These are phyloP conservation scores for Nudaria mundana DNA, from an alignment of 2,888 invertebrate genomes.

Conservation along the genomic window DNA sequence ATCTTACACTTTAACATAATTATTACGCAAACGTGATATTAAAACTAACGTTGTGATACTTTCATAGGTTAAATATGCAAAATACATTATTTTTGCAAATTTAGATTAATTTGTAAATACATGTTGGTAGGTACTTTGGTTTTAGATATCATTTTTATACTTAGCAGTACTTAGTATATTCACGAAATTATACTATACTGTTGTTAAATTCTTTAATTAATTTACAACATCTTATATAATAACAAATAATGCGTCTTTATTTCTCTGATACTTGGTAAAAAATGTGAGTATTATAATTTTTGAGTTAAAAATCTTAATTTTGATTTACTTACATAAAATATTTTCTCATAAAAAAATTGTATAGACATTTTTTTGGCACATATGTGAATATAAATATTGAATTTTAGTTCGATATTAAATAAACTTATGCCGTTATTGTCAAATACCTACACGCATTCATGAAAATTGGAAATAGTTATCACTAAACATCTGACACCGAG, in stretches of 20 bases:
- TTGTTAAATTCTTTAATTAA: conserved; percentile 15
- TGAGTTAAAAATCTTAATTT: conserved; percentile 16
- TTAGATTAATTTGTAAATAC: too few species aligned
- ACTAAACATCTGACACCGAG: conserved; percentile 16
- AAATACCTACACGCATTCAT: conserved; percentile 29
- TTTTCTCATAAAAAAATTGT: conserved; percentile 8
- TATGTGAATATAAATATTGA: conserved; percentile 12
- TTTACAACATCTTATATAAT: conserved; percentile 13
- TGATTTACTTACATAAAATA: conserved; percentile 11
- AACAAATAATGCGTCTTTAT: conserved; percentile 11
- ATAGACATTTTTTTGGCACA: conserved; percentile 41
- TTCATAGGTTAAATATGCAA: too few species aligned
- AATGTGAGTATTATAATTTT: conserved; percentile 30
- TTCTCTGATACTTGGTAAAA: too few species aligned
- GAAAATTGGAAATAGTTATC: conserved; percentile 14
- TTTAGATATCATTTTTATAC: conserved; percentile 3
- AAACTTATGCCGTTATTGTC: conserved; percentile 45
- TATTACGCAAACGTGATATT: too few species aligned
- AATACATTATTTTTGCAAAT: too few species aligned
- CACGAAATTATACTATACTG: conserved; percentile 2
- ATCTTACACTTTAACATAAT: conserved; percentile 6
- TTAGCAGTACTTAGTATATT: too few species aligned
- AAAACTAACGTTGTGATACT: too few species aligned
- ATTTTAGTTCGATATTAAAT: conserved; percentile 22
- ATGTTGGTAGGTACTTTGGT: conserved; percentile 17